A percentile compares a stretch with the other conserved stretches of the same genome.
Evolutionary conservation across 2,888 invertebrate species (phyloP).

Genomic region (Acronicta leporina): DNA sequence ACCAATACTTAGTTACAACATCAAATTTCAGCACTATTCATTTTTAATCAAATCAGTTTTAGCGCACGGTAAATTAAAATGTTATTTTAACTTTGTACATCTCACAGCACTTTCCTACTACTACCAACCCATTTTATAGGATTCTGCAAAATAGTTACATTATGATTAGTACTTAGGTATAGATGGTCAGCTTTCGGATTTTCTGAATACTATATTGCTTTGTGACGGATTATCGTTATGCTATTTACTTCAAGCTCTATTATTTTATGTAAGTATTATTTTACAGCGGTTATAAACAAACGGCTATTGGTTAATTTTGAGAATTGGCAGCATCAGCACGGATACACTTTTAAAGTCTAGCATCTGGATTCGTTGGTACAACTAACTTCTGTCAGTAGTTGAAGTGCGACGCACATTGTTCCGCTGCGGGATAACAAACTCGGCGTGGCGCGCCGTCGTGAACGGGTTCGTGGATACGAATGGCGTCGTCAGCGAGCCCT

Average conservation of each 20-base stretch:
- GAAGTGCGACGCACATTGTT: constrained; percentile 72
- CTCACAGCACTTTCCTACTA: constrained; percentile 11
- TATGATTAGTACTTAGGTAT: neutral
- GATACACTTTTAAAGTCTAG: constrained; percentile 30
- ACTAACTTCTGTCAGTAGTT: constrained; percentile 69
- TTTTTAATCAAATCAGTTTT: neutral
- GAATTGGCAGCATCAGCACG: constrained; percentile 18
- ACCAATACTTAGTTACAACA: too few species aligned
- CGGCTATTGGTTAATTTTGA: constrained; percentile 41
- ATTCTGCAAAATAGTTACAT: constrained; percentile 1
- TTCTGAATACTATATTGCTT: constrained; percentile 32
- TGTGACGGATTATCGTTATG: constrained; percentile 25
- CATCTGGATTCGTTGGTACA: constrained; percentile 16
- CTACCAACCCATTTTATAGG: constrained; percentile 11
- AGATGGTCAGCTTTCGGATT: constrained; percentile 1
- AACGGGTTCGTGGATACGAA: constrained; percentile 81
- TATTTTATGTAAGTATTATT: constrained; percentile 28
- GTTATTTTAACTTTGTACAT: constrained; percentile 13
- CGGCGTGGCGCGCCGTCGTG: constrained; percentile 77
- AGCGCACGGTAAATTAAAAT: constrained; percentile 7
- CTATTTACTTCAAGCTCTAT: constrained; percentile 29
- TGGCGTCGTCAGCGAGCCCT: constrained; percentile 71
- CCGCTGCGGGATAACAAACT: constrained; percentile 86
- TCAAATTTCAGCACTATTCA: neutral
- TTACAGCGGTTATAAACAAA: constrained; percentile 38